Conservation (phyloP, 2,888 invertebrate species). For the Stenodema calcarata region DNA sequence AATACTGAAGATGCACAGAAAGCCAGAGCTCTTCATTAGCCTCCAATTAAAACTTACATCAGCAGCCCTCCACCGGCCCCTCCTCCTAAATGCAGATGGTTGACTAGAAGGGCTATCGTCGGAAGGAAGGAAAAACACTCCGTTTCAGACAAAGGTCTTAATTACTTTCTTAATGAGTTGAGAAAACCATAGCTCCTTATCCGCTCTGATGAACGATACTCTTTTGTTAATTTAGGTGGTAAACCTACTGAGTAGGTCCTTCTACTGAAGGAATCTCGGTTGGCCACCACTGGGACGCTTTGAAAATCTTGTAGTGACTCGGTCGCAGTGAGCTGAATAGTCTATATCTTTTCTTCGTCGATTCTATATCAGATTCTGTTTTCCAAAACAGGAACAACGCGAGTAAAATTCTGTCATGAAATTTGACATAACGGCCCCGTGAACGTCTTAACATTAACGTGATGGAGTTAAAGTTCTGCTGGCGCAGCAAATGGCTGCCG, state of each 20-base stretch:
- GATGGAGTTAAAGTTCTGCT: too few relatives aligned
- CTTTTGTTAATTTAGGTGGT: background rate
- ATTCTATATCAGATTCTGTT: too few relatives aligned
- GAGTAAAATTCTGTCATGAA: too few relatives aligned
- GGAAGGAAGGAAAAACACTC: background rate
- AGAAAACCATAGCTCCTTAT: conserved; percentile 4
- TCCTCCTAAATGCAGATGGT: background rate
- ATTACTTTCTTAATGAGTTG: conserved; percentile 34
- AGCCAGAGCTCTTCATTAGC: conserved; percentile 18
- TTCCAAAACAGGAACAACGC: too few relatives aligned
- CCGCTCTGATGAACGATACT: conserved; percentile 1
- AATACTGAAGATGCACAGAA: background rate
- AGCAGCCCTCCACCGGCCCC: background rate
- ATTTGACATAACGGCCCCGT: too few relatives aligned
- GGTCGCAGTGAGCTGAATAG: too few relatives aligned
- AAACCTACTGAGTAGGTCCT: background rate
- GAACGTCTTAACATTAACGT: too few relatives aligned
- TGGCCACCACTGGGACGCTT: too few relatives aligned
- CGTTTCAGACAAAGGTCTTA: background rate
- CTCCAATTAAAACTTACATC: conserved; percentile 41
- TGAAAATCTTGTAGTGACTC: too few relatives aligned
- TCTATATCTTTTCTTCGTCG: too few relatives aligned
- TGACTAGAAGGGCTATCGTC: background rate
- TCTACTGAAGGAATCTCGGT: too few relatives aligned
- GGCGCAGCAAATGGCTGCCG: too few relatives aligned